These are phyloP conservation scores for Volucella inanis DNA, from an alignment of 2,888 invertebrate genomes.

Conservation along the genomic window DNA sequence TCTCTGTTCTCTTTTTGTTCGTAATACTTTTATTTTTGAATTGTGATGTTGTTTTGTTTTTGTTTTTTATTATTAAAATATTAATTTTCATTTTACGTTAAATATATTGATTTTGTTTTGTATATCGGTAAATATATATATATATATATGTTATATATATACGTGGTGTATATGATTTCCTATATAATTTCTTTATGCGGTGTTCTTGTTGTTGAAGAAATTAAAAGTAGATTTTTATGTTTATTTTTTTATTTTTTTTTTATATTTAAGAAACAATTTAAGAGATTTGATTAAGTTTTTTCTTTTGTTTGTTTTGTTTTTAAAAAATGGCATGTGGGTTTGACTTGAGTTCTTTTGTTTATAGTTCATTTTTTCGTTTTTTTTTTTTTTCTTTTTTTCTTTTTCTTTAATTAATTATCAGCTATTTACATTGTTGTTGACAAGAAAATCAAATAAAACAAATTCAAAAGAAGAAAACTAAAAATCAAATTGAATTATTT, in stretches of 20 bases:
- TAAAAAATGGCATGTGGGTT: constrained; percentile 64
- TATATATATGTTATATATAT: constrained; percentile 30
- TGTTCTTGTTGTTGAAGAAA: constrained; percentile 50
- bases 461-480: constrained; percentile 39
- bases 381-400: constrained; percentile 36
- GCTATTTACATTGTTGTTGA: constrained; percentile 71
- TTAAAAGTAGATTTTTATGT: constrained; percentile 57
- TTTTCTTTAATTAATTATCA: constrained; percentile 49
- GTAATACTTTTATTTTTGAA: constrained; percentile 65
- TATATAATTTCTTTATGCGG: constrained; percentile 70
- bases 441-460: constrained; percentile 49
- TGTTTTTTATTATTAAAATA: constrained; percentile 67
- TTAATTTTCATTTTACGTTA: constrained; percentile 47
- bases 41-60: constrained; percentile 54
- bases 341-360: constrained; percentile 56
- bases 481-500: constrained; percentile 36
- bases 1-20: constrained; percentile 51
- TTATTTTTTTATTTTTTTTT: constrained; percentile 9
- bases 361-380: constrained; percentile 40
- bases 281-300: constrained; percentile 24
- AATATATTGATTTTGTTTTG: constrained; percentile 54
- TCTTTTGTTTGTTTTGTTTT: constrained; percentile 17
- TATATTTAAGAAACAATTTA: constrained; percentile 26
- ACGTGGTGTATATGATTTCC: constrained; percentile 64
- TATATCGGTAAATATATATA: constrained; percentile 74